A percentile compares a stretch with the other conserved stretches of the same genome.
Evolutionary conservation across 1,140 invertebrate genomes (phyloP).

Genomic region (Lepidurus arcticus): DNA sequence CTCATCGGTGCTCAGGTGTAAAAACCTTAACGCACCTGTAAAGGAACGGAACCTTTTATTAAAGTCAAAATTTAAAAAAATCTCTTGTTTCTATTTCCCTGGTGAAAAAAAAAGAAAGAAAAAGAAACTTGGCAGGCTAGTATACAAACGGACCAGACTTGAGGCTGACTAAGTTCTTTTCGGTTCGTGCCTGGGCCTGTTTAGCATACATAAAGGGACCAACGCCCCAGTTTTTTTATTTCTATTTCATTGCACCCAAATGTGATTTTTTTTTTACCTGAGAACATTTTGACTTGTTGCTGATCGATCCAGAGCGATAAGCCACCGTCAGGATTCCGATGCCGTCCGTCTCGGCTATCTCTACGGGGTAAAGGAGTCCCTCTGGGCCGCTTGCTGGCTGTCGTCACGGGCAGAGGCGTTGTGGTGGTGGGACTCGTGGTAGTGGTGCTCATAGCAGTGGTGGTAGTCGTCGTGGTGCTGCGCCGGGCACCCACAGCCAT

Average conservation of each 20-base stretch:
- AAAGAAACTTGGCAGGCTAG: constrained; percentile 14
- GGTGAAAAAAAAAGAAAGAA: neutral
- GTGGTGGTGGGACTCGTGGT: neutral
- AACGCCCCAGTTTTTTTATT: constrained; percentile 23
- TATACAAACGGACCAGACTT: constrained; percentile 7
- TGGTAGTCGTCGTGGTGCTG: constrained; percentile 3
- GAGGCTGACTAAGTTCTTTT: constrained; percentile 19
- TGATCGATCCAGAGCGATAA: constrained; percentile 82
- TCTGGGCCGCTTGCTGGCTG: neutral
- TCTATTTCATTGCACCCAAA: neutral
- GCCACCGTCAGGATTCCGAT: constrained; percentile 35
- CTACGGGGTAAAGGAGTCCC: neutral
- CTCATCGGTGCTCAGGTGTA: neutral
- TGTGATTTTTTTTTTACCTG: constrained; percentile 53
- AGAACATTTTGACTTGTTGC: constrained; percentile 80
- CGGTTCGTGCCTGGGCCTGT: constrained; percentile 16
- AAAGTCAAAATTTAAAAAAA: neutral
- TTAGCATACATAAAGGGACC: constrained; percentile 23
- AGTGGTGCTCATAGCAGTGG: neutral
- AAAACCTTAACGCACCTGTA: neutral
- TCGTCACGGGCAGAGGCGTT: constrained; percentile 11
- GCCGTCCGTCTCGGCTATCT: constrained; percentile 5
- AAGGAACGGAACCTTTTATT: neutral
- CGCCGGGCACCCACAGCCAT: neutral
- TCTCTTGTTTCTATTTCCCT: neutral